These are phyloP conservation scores for Lepilemur ruficaudatus DNA, from an alignment of 2,797 vertebrate genomes.

Conservation along the genomic window DNA sequence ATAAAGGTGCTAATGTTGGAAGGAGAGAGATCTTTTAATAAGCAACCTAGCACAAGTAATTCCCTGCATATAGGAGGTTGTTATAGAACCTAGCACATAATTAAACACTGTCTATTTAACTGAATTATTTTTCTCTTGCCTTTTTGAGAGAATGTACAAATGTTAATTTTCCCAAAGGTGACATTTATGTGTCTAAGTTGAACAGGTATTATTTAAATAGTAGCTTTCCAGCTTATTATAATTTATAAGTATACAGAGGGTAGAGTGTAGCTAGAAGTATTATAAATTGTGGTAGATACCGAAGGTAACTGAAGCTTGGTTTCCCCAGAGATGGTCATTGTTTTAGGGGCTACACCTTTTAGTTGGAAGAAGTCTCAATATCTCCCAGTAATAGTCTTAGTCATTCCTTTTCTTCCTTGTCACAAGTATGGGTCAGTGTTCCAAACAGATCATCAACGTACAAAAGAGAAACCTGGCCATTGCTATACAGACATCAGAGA, in stretches of 20 bases:
- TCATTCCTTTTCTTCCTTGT: constrained; percentile 41
- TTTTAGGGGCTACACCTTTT: constrained; percentile 61
- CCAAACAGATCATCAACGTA: constrained; percentile 68
- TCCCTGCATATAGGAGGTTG: background rate
- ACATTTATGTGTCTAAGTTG: constrained; percentile 50
- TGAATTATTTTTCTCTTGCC: background rate
- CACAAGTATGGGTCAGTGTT: constrained; percentile 64
- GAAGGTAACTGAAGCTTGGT: constrained; percentile 32
- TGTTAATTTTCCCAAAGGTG: constrained; percentile 57
- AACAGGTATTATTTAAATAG: constrained; percentile 51
- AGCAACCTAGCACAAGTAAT: constrained; percentile 6
- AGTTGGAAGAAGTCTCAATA: constrained; percentile 62
- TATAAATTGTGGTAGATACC: constrained; percentile 22
- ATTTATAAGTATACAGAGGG: background rate
- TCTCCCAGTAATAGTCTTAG: constrained; percentile 15
- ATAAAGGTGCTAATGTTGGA: constrained; percentile 64
- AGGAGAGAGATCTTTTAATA: constrained; percentile 42
- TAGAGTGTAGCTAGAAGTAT: background rate
- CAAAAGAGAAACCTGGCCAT: constrained; percentile 61
- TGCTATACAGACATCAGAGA: constrained; percentile 44
- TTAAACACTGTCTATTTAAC: constrained; percentile 31
- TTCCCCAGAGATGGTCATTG: constrained; percentile 58
- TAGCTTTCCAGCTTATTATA: constrained; percentile 1
- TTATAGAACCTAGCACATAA: background rate
- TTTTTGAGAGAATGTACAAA: constrained; percentile 8